Base-by-base conservation (phyloP, 2,797 vertebrate genomes). In the Champsocephalus gunnari region DNA sequence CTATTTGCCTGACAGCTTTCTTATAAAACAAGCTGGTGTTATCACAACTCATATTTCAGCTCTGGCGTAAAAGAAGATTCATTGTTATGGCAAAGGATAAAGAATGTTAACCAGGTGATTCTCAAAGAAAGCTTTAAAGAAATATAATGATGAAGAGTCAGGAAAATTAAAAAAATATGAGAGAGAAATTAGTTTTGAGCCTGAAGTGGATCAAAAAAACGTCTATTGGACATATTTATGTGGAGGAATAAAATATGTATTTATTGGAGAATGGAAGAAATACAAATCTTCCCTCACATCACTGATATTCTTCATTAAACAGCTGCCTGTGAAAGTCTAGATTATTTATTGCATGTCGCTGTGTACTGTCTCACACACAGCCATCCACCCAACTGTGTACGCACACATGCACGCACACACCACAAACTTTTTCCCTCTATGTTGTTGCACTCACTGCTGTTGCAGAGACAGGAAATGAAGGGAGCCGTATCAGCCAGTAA, bases 401-500 rank as follows among this genome's bases (percentile, higher is more conserved):
- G 8, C 59, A 38, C 49, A 54, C 57, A 69, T 34, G 14, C 49
- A 49, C 41, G n/a, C 45, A 57, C 71, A 61, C 24, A 66, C 32
- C 45, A 10, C 41, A 61, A 41, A 24, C 55, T 49, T 41, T 51
- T 47, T 71, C 58, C 56, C n/a, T 41, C 21, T n/a, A 12, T 63
- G 78, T 32, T 74, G 69, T 48, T 70, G 77, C 69, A 73, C 80
- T 83, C 80, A 62, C 62, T 11, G 68, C 58, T 72, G 74, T 59
- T 72, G 80, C 73, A 19, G 48, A 66, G 71, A 86, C 91, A 92
- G 93, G 92, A 93, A 92, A 93, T 93, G 88, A 93, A 92, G 79
- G 70, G 43, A 76, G 81, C 77, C 78, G 0, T 93, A 92, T 93
- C 92, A 61, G 66, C 24, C 60, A 68, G 90, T 83, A 90, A 94